These are phyloP conservation scores for Mesodorylaimus sp. DNA, from an alignment of 2,888 invertebrate species.

Conservation along the genomic window DNA sequence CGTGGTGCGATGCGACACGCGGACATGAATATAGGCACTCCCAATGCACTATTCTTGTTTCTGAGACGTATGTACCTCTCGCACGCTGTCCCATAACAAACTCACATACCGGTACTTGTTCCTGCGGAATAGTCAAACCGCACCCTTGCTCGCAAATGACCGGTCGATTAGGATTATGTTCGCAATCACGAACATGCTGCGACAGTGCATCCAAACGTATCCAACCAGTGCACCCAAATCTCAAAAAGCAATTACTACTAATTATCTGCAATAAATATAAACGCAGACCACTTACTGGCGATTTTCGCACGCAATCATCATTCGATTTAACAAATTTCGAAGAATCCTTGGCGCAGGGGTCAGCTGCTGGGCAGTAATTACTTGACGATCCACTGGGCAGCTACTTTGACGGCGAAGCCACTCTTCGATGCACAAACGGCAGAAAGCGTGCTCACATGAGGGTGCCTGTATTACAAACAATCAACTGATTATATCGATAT, in stretches of 20 bases:
- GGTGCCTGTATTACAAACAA: conserved; percentile 78
- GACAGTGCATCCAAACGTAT: conserved; percentile 65
- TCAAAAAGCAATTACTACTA: conserved; percentile 16
- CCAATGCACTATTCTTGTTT: no score
- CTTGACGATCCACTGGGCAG: conserved; percentile 78
- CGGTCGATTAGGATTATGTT: conserved; percentile 78
- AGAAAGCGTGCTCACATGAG: conserved; percentile 87
- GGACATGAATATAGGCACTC: no score
- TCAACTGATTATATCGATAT: conserved; percentile 16
- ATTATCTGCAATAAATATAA: not conserved
- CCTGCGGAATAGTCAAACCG: conserved; percentile 79
- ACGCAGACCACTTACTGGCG: conserved; percentile 32
- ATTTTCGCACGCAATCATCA: conserved; percentile 79
- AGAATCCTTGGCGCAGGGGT: conserved; percentile 79
- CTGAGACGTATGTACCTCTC: no score
- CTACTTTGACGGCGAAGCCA: conserved; percentile 84
- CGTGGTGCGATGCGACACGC: no score
- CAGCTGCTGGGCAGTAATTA: conserved; percentile 68
- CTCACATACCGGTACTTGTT: conserved; percentile 53
- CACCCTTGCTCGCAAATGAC: conserved; percentile 82
- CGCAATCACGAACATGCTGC: conserved; percentile 74
- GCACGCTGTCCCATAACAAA: no score
- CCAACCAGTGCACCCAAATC: conserved; percentile 62
- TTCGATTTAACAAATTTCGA: conserved; percentile 59
- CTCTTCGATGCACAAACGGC: conserved; percentile 71